Evolutionary conservation across 2,888 invertebrate species (phyloP).

Genomic region (Tupiocoris notatus): DNA sequence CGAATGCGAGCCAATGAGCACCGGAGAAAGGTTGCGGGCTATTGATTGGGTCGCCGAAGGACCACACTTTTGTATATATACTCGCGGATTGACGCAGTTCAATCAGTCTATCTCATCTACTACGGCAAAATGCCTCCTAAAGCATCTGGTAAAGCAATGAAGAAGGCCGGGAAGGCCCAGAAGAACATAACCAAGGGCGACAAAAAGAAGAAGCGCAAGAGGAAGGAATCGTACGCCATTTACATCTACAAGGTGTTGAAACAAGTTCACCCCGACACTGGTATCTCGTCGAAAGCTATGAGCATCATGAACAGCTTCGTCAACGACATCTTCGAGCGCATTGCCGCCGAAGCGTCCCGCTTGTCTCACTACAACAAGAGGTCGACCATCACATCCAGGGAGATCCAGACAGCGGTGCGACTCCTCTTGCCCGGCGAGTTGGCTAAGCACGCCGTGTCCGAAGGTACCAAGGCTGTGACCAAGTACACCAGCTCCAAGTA

Average conservation of each 20-base stretch:
- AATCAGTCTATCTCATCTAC: too few species aligned
- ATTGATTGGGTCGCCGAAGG: too few species aligned
- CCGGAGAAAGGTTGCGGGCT: too few species aligned
- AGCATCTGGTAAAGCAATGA: constrained; percentile 54
- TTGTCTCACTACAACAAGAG: constrained; percentile 63
- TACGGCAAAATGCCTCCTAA: constrained; percentile 42
- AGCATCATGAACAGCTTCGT: constrained; percentile 74
- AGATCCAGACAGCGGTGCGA: too few species aligned
- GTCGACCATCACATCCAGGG: constrained; percentile 66
- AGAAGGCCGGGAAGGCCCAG: constrained; percentile 61
- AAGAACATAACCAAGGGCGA: constrained; percentile 61
- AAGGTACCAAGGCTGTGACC: too few species aligned
- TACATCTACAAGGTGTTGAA: constrained; percentile 63
- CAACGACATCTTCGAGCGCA: constrained; percentile 70
- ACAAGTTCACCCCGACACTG: constrained; percentile 63
- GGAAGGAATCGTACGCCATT: constrained; percentile 61
- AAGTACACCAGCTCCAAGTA: constrained; percentile 38
- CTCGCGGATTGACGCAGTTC: too few species aligned
- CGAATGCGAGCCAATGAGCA: too few species aligned
- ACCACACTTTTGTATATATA: too few species aligned
- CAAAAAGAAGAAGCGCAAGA: constrained; percentile 60
- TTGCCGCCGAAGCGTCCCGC: constrained; percentile 66
- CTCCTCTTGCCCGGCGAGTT: too few species aligned
- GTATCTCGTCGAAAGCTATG: constrained; percentile 70
- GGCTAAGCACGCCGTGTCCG: too few species aligned